phyloP scores from a whole-genome alignment of 2,113 vertebrate genomes.

The Protobothrops flavoviridis region DNA sequence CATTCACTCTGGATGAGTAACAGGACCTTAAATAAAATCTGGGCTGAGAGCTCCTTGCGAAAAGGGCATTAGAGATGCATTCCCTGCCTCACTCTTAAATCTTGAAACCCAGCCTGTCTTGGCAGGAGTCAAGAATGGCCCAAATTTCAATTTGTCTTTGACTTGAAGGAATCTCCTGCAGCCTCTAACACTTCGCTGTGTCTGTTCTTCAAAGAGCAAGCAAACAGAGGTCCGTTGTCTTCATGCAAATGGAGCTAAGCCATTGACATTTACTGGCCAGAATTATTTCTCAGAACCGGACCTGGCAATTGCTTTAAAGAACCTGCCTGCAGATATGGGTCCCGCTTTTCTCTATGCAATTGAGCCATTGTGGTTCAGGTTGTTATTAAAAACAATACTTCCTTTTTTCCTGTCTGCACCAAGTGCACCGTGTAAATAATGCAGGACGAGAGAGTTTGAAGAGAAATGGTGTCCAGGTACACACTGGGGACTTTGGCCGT shows the following conservation, averaged over 20 bases:
- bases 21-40: neutral
- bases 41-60: neutral
- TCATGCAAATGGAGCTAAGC: neutral
- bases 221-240: neutral
- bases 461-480: neutral
- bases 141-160: neutral
- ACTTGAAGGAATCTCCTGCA: neutral
- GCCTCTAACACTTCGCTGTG: too few species aligned
- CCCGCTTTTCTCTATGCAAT: neutral
- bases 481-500: neutral
- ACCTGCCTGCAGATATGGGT: neutral
- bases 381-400: constrained; percentile 2
- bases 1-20: neutral
- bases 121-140: neutral
- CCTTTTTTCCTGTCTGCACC: neutral
- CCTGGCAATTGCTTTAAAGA: neutral
- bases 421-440: neutral
- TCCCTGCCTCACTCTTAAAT: neutral
- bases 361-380: neutral
- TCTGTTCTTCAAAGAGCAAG: neutral
- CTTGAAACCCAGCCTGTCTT: neutral
- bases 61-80: neutral
- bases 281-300: neutral
- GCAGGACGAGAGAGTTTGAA: neutral
- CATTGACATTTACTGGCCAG: neutral